Base-by-base conservation (phyloP, 2,797 vertebrate genomes). In the Bradypodion ventrale region DNA sequence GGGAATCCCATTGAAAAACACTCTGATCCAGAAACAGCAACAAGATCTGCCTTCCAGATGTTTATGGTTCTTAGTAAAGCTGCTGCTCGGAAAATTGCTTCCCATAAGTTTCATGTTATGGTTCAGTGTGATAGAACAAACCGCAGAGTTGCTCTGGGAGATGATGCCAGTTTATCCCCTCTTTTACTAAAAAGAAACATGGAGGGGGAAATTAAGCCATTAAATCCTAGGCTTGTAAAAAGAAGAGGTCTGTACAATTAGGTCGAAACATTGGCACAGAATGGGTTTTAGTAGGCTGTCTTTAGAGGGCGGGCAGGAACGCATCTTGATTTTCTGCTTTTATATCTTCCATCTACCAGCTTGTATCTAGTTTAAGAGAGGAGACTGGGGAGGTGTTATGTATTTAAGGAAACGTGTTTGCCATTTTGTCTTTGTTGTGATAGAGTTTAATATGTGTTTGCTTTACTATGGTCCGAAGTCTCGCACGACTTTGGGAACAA, bases 261-360 rank as follows among this genome's bases (percentile, higher is more conserved):
- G 77, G 74, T 84, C 68, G 81, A 85, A 83, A 74, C 81, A 73
- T 21, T 85, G 59, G 25, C 15, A 74, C 87, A 89, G 81, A 91
- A 88, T 90, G 85, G 32, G 44, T 86, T 73, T 66, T 73, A 90
- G 91, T 66, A 0, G 44, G 80, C 72, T 75, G 75, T 66, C 81
- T 83, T 73, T 78, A 65, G 74, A 35, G 40, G 85, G 73, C 85
- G 23, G 85, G 9, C 74, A 23, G 8, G n/a, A 59, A 83, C 37
- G 56, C 73, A 75, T 89, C 90, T 89, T 63, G 66, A 80, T 77
- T 81, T 77, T 77, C 70, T n/a, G n/a, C 15, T 21, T 46, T 66
- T 87, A 23, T 83, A 69, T 49, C 46, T 9, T 85, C 0, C 37
- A 87, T 87, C 16, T 42, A 81, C 25, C 21, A 74, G 16, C 32